Evolutionary conservation across 2,888 invertebrate species (phyloP).

Genomic region (Lasioglossum morio): DNA sequence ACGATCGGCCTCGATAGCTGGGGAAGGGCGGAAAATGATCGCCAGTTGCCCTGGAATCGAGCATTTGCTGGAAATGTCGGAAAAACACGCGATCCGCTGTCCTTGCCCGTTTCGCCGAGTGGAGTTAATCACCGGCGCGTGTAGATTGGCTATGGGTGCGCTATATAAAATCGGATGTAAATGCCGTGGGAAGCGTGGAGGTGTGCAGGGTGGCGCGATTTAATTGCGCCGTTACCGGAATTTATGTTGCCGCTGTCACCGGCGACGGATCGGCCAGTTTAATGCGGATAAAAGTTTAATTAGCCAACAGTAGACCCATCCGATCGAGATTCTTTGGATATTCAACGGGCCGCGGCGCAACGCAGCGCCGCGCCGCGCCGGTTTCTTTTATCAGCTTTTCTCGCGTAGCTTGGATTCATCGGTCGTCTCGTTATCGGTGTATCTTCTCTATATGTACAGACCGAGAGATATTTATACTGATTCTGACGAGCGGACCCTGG

Average conservation of each 20-base stretch:
- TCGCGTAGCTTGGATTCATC: neutral
- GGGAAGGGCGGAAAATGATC: conserved; percentile 21
- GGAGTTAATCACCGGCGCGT: conserved; percentile 36
- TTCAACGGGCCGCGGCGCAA: neutral
- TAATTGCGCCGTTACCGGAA: conserved; percentile 38
- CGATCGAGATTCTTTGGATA: neutral
- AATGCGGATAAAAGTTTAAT: neutral
- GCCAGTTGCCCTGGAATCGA: conserved; percentile 33
- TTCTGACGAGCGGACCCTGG: neutral
- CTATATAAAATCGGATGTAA: conserved; percentile 50
- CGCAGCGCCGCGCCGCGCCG: neutral
- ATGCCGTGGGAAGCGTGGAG: conserved; percentile 56
- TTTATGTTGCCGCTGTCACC: conserved; percentile 11
- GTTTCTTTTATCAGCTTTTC: neutral
- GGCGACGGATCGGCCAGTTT: neutral
- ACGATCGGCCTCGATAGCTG: neutral
- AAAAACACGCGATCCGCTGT: conserved; percentile 46
- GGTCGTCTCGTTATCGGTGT: neutral
- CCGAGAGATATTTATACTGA: neutral
- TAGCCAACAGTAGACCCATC: neutral
- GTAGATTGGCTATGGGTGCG: conserved; percentile 42
- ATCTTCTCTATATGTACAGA: neutral
- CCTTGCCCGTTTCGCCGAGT: conserved; percentile 23
- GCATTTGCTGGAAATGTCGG: conserved; percentile 42
- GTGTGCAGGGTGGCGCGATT: conserved; percentile 35